Evolutionary conservation across 2,113 vertebrate genomes (phyloP).

Genomic region (Larimichthys polyactis): DNA sequence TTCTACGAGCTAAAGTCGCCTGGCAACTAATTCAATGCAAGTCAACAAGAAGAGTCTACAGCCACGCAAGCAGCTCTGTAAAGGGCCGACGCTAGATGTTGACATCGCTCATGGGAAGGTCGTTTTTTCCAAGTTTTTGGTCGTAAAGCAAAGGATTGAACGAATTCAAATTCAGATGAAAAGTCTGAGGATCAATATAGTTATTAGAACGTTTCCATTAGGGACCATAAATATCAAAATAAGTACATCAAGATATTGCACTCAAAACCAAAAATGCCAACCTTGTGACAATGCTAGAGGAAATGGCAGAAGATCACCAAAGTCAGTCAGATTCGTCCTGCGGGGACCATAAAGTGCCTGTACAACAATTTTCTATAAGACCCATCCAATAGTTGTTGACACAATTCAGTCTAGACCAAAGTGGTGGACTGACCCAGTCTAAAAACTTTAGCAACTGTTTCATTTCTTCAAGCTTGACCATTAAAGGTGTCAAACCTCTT

Average conservation of each 20-base stretch:
- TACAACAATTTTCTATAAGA: not conserved
- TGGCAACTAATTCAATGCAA: slow-evolving; percentile 56
- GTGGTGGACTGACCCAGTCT: not conserved
- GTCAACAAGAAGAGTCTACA: slow-evolving; percentile 14
- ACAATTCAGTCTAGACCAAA: not conserved
- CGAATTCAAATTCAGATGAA: not conserved
- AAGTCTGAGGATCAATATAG: not conserved
- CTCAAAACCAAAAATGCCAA: not conserved
- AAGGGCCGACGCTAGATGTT: slow-evolving; percentile 2
- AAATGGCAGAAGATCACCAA: not conserved
- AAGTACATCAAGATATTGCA: not conserved
- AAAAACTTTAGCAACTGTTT: not conserved
- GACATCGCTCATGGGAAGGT: not conserved
- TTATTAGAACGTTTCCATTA: no score
- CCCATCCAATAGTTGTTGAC: not conserved
- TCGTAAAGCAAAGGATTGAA: not conserved
- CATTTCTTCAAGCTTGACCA: not conserved
- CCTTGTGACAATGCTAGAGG: not conserved
- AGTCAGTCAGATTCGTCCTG: not conserved
- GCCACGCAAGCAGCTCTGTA: not conserved
- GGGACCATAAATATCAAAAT: not conserved
- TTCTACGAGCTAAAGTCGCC: slow-evolving; percentile 32
- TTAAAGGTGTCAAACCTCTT: not conserved
- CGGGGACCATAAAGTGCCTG: not conserved
- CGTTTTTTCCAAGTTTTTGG: not conserved